Evolutionary conservation across 2,888 invertebrate genomes (phyloP), one percentile per base, ranked within the genome.

Genomic region (Leptinotarsa rubiginosa): DNA sequence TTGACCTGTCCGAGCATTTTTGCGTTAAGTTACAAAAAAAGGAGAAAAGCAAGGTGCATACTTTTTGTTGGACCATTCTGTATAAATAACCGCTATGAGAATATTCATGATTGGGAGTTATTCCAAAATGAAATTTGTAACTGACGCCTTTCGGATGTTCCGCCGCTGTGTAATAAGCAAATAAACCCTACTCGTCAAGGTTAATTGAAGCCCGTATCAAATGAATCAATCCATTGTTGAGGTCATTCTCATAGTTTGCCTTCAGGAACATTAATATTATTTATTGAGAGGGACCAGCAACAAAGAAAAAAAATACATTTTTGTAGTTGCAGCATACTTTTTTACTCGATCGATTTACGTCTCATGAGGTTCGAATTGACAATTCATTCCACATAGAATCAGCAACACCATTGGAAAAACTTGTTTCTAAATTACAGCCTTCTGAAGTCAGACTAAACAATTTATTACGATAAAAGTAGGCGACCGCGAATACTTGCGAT

Each of bases 401-500:
- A 62, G 18, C 18, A 62, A 62, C 62, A 62, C 62, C 62, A 62
- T 62, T 62, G 62, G 62, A 62, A 62, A 62, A 62, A 62, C 62
- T 62, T 41, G 62, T 62, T 62, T 62, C n/a, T 62, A 41, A 62
- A 62, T 62, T 62, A 62, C 62, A 62, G 62, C 62, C 62, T 62
- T 62, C 62, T 31, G 62, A 25, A 62, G 62, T 62, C 62, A 62
- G 62, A 62, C 62, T 31, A 62, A 62, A 62, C 62, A 62, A 62
- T 62, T 62, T 62, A 62, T 62, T 31, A 62, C 62, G 62, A 62
- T 62, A 62, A 62, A 62, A 41, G 41, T 62, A 62, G 62, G 62
- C 62, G 62, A 62, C 62, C 62, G 62, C 62, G 62, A 62, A 62
- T 62, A 62, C 62, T 62, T 62, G 62, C 62, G 62, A 62, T 62